Evolutionary conservation across 2,797 vertebrate species (phyloP), one percentile per base, ranked within the genome.

Genomic region (Glyptemys insculpta): DNA sequence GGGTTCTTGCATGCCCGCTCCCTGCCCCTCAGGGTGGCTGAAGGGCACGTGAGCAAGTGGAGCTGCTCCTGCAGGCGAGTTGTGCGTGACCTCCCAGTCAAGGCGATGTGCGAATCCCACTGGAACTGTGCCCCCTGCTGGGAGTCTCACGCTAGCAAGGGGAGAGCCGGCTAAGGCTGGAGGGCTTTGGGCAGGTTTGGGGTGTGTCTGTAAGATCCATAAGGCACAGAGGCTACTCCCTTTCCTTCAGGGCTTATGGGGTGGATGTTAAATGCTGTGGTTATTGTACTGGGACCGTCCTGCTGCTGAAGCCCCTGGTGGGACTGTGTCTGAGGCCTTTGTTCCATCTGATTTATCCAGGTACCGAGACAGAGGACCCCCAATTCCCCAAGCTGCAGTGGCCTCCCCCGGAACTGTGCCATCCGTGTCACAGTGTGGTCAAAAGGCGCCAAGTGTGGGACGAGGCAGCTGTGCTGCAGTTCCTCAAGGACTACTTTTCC

Each of bases 351-450:
- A 2, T 89, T 85, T 83, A 54, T 94, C n/a, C 96, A 99, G 99
- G 99, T 87, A 96, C 97, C 27, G 93, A 98, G 86, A 99, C 98
- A 0, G 99, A 99, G 95, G 99, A 99, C 96, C 99, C 99, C 23
- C 92, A 97, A 56, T 99, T 99, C 96, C 99, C 99, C 96, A 99
- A 99, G 98, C 95, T 99, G 93, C 99, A 99, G 97, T 99, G 99
- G 99, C 99, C 99, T 0, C 96, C 99, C 0, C 98, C 98, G 0
- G 98, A 99, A 3, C 37, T 99, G 95, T 99, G 99, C 95, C 89
- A 98, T 0, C 57, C 95, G 50, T 99, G 99, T 83, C 99, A 99
- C 83, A 95, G 93, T 1, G 98, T 98, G 83, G 96, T 97, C 53
- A 94, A 47, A 0, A 97, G 98, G 0, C 96, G 98, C 1, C 99